phyloP scores from a whole-genome alignment of 2,888 invertebrate genomes.

The Epirrhoe alternata region DNA sequence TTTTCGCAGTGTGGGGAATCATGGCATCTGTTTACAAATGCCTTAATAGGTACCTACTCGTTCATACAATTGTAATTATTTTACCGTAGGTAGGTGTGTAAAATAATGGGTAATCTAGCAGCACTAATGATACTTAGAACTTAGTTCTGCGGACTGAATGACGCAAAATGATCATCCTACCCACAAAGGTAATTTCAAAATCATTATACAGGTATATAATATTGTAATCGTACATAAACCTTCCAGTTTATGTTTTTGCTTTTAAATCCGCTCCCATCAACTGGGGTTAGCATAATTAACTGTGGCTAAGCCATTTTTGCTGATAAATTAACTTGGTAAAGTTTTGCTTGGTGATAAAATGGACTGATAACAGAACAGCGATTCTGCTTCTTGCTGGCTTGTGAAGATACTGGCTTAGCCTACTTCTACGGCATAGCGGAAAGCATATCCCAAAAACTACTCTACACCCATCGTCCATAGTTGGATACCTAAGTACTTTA shows the following conservation, averaged over 20 bases:
- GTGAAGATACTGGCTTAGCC: neutral
- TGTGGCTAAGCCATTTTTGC: neutral
- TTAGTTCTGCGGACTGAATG: neutral
- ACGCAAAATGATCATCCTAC: conserved; percentile 1
- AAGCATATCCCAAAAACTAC: too few species aligned
- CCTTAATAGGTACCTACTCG: too few species aligned
- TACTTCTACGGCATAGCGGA: too few species aligned
- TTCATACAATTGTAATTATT: neutral
- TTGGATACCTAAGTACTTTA: too few species aligned
- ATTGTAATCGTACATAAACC: neutral
- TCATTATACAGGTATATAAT: neutral
- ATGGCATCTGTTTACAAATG: neutral
- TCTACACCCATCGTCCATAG: too few species aligned
- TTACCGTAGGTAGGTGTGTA: neutral
- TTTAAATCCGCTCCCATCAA: neutral
- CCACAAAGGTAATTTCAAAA: conserved; percentile 1
- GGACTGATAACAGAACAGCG: neutral
- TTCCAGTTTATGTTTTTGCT: neutral
- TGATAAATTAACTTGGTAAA: neutral
- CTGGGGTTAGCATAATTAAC: neutral
- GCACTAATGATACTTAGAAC: neutral
- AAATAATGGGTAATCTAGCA: conserved; percentile 1
- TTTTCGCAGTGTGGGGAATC: neutral
- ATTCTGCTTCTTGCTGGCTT: neutral
- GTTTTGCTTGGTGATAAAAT: neutral